Evolutionary conservation across 2,113 vertebrate species (phyloP), one percentile per base, ranked within the genome.

Genomic region (Phylloscopus whistleri): DNA sequence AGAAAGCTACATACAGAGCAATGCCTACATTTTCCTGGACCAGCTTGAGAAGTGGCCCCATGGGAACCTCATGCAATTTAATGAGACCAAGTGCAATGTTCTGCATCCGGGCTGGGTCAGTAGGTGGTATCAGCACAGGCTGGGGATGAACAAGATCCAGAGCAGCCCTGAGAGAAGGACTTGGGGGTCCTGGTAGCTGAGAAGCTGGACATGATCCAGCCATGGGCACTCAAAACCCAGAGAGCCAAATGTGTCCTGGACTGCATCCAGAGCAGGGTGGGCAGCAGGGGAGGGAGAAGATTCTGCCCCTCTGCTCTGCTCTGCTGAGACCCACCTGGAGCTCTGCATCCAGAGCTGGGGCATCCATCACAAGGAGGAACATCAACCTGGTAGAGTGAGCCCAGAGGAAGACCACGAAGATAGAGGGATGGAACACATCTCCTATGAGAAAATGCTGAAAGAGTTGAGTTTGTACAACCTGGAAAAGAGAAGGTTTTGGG

Each of bases 211-310:
- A 24, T 28, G 37, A 0, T 10, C 35, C 31, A 4, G 67, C 31
- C 44, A 19, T 35, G 31, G 31, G 35, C 22, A 31, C 26, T 66
- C 3, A 0, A 35, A 51, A 11, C 35, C 51, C 67, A 80, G 59
- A 33, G 10, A 51, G 30, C 31, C 31, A 58, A 2, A 73, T 0
- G 1, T 35, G 14, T 64, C 26, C 51, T 37, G 35, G 43, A 35
- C 21, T 73, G 58, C 43, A 66, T 7, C 43, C 27, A 58, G 4
- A 58, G 67, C 59, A 0, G 0, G 0, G 10, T 43, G 58, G n/a
- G 2, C 41, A 72, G 49, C 16, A 72, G 26, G 31, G 14, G 0
- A 43, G 26, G 58, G 67, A 73, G 75, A 26, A 11, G 35, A 64
- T 64, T 56, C 31, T 73, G 43, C 6, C 9, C 43, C 13, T 73